Percentiles rank a stretch among this genome's conserved stretches.
Conservation (phyloP, 2,888 invertebrate species). For the Diploptera punctata region DNA sequence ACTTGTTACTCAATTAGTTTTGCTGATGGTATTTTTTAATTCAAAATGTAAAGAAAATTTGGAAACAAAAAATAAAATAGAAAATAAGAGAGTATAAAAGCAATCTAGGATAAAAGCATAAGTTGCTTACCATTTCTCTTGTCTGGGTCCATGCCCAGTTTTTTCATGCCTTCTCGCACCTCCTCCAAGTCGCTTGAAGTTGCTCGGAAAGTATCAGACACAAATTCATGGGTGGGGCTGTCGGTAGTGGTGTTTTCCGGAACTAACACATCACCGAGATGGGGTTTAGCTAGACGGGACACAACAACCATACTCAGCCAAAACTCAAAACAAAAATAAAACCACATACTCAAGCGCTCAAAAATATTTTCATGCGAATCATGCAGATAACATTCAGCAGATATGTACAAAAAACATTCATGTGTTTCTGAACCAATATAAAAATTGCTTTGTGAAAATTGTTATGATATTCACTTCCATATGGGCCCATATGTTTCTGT, state of each 20-base stretch:
- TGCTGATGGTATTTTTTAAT: too few species aligned
- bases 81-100: neutral
- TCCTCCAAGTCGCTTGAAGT: slow-evolving; percentile 72
- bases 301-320: slow-evolving; percentile 35
- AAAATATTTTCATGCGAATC: too few species aligned
- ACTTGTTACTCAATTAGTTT: too few species aligned
- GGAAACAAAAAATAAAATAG: neutral
- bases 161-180: slow-evolving; percentile 77
- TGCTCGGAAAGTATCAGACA: slow-evolving; percentile 76
- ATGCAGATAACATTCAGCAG: too few species aligned
- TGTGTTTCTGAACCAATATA: too few species aligned
- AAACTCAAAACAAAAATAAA: slow-evolving; percentile 16
- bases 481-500: too few species aligned
- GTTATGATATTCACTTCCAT: too few species aligned
- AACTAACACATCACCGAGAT: slow-evolving; percentile 35
- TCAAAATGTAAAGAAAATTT: neutral
- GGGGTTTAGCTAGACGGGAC: slow-evolving; percentile 38
- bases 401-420: too few species aligned
- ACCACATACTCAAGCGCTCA: too few species aligned
- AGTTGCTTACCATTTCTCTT: slow-evolving; percentile 40
- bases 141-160: slow-evolving; percentile 66
- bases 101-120: neutral
- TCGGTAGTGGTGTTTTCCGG: slow-evolving; percentile 34
- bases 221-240: slow-evolving; percentile 69
- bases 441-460: too few species aligned